phyloP scores from a whole-genome alignment of 1,140 invertebrate genomes.

The Solenopsis invicta region DNA sequence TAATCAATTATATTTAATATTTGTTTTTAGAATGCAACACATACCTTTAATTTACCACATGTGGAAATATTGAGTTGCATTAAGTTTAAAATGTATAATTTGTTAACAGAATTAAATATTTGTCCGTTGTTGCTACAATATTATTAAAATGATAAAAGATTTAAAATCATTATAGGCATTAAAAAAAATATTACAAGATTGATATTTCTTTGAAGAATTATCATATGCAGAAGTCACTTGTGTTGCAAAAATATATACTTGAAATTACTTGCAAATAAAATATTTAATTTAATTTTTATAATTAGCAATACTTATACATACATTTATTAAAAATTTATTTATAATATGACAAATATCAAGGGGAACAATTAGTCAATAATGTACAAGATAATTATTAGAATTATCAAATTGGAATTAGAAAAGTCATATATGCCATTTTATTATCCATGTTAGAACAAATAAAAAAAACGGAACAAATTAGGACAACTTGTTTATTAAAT shows the following conservation, averaged over 20 bases:
- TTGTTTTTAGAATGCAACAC: conserved; percentile 63
- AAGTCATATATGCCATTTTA: conserved; percentile 61
- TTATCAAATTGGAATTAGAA: conserved; percentile 72
- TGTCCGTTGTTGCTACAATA: conserved; percentile 49
- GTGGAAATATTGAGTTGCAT: conserved; percentile 73
- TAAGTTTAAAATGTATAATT: conserved; percentile 71
- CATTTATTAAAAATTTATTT: conserved; percentile 28
- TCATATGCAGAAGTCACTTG: conserved; percentile 68
- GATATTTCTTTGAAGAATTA: conserved; percentile 68
- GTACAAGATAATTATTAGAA: conserved; percentile 68
- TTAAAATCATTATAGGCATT: conserved; percentile 75
- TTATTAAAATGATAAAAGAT: conserved; percentile 65
- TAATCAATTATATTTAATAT: conserved; percentile 20
- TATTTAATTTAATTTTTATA: conserved; percentile 32
- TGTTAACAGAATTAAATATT: conserved; percentile 42
- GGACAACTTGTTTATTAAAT: conserved; percentile 68
- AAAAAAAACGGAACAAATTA: conserved; percentile 62
- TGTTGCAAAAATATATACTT: conserved; percentile 73
- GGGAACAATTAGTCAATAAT: conserved; percentile 6
- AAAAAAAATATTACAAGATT: conserved; percentile 76
- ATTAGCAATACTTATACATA: not conserved
- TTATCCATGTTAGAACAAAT: conserved; percentile 66
- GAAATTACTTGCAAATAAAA: conserved; percentile 65
- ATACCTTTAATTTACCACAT: conserved; percentile 65
- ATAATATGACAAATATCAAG: conserved; percentile 31